Percentiles rank a stretch among this genome's conserved stretches.
phyloP scores from a whole-genome alignment of 2,113 vertebrate species.

The Pipra filicauda region DNA sequence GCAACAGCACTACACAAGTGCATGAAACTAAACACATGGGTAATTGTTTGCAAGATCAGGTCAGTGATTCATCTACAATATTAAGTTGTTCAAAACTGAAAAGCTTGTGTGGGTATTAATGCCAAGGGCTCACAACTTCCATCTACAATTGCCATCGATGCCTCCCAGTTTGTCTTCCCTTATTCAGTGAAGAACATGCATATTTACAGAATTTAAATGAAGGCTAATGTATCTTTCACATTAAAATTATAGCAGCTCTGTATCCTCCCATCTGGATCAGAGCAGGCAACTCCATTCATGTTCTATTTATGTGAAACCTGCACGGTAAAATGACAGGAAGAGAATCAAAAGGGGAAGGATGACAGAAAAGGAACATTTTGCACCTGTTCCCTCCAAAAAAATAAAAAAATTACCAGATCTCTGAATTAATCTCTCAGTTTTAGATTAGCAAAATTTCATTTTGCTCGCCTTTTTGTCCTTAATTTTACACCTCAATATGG shows the following conservation, averaged over 20 bases:
- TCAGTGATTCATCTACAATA: neutral
- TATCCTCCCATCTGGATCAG: neutral
- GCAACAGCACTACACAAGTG: neutral
- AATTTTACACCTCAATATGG: neutral
- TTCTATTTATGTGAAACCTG: constrained; percentile 3
- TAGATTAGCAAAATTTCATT: neutral
- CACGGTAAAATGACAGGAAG: neutral
- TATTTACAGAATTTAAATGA: constrained; percentile 35
- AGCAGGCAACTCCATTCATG: neutral
- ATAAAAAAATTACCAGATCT: neutral
- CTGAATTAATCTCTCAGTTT: neutral
- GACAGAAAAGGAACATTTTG: neutral
- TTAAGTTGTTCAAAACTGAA: neutral
- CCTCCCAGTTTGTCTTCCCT: neutral
- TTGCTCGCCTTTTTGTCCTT: neutral
- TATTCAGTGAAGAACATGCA: neutral
- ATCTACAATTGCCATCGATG: neutral
- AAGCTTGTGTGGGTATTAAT: neutral
- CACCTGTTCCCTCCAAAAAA: neutral
- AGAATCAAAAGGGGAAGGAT: neutral
- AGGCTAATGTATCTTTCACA: neutral
- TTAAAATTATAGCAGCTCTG: neutral
- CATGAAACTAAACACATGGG: neutral
- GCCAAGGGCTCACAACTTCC: neutral
- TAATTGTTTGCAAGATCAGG: constrained; percentile 15